Conservation (phyloP, 2,888 invertebrate species). For the Hymenopus coronatus region DNA sequence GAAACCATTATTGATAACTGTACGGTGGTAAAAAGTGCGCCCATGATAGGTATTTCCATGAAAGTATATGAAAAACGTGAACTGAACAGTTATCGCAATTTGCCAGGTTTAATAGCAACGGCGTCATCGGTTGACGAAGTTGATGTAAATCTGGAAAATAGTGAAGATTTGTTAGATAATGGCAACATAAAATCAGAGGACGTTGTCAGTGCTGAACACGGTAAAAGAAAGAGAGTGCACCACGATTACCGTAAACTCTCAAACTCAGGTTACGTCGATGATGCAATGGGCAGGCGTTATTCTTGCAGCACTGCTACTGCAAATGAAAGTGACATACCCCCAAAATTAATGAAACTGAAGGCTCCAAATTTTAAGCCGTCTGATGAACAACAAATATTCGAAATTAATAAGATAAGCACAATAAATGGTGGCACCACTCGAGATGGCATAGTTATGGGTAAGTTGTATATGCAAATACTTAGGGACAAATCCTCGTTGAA, state of each 20-base stretch:
- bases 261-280: conserved; percentile 47
- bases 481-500: not conserved
- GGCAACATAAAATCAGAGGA: conserved; percentile 27
- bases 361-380: not conserved
- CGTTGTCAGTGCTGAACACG: conserved; percentile 41
- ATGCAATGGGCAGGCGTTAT: conserved; percentile 31
- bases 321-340: conserved; percentile 32
- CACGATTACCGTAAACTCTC: conserved; percentile 52
- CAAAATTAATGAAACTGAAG: conserved; percentile 21
- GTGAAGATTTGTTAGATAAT: conserved; percentile 27
- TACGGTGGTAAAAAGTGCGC: conserved; percentile 23
- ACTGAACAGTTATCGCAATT: conserved; percentile 34
- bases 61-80: conserved; percentile 34
- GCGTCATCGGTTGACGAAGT: conserved; percentile 34
- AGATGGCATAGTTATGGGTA: conserved; percentile 16
- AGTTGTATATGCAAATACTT: not conserved
- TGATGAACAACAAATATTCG: not conserved
- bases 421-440: conserved; percentile 14
- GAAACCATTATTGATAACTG: conserved; percentile 21
- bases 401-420: not conserved
- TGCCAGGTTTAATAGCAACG: conserved; percentile 36
- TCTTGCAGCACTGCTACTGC: conserved; percentile 31
- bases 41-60: conserved; percentile 30
- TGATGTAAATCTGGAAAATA: conserved; percentile 29
- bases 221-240: conserved; percentile 51